phyloP scores from a whole-genome alignment of 2,113 vertebrate species.

The Aegypius monachus region DNA sequence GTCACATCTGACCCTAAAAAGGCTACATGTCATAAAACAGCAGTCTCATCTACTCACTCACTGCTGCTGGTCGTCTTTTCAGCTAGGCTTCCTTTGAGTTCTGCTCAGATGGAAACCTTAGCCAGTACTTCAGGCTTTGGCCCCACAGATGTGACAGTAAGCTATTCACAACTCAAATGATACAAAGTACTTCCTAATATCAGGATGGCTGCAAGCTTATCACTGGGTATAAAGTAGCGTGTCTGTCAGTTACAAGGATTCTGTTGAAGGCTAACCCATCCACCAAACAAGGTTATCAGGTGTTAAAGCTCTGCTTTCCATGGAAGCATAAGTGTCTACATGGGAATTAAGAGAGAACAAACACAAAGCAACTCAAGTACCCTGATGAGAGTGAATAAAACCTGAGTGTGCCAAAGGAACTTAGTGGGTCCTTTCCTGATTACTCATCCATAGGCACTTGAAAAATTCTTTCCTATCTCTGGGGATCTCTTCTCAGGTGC shows the following conservation, averaged over 20 bases:
- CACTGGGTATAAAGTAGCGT: neutral
- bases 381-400: neutral
- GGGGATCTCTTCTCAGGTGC: neutral
- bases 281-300: neutral
- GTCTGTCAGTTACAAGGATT: neutral
- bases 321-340: neutral
- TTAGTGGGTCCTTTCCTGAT: neutral
- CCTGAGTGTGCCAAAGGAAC: neutral
- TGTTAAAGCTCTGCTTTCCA: neutral
- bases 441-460: neutral
- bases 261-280: neutral
- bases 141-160: neutral
- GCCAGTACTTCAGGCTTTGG: neutral
- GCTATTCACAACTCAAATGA: neutral
- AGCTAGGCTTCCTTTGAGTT: neutral
- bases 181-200: neutral
- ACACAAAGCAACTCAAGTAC: neutral
- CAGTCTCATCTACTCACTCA: neutral
- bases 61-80: neutral
- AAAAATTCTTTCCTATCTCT: neutral
- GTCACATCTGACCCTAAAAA: neutral
- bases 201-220: neutral
- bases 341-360: neutral
- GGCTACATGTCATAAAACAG: neutral
- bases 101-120: neutral